Conservation (phyloP, 2,797 vertebrate species). For the Sciurus vulgaris region DNA sequence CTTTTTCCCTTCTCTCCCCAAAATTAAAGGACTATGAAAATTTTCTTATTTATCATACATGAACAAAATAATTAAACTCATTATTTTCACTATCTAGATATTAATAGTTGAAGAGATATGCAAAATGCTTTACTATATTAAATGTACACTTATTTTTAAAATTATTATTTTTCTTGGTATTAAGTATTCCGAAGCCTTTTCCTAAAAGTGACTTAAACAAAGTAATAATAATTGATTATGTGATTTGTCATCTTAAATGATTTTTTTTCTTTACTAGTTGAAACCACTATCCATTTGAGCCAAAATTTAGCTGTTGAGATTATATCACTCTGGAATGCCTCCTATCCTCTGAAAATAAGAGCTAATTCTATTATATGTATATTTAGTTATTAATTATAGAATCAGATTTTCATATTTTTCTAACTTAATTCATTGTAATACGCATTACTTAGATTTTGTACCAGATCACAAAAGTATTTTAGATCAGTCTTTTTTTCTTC, state of each 20-base stretch:
- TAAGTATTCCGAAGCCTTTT: conserved; percentile 16
- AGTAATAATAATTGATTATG: conserved; percentile 25
- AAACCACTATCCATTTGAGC: background rate
- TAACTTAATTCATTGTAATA: background rate
- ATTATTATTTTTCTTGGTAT: conserved; percentile 15
- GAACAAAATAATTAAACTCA: conserved; percentile 34
- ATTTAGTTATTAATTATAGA: conserved; percentile 22
- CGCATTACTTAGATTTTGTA: background rate
- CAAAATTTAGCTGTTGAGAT: conserved; percentile 49
- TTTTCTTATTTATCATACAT: background rate
- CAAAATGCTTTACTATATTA: conserved; percentile 40
- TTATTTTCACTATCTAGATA: background rate
- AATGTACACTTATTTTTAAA: background rate
- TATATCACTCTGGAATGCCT: background rate
- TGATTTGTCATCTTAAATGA: background rate
- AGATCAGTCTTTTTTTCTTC: background rate
- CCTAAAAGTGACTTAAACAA: conserved; percentile 35
- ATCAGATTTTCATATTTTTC: background rate
- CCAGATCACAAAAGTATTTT: background rate
- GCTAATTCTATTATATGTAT: background rate
- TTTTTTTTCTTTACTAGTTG: conserved; percentile 51
- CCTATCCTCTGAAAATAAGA: background rate
- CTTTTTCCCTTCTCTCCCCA: background rate
- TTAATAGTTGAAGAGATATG: background rate
- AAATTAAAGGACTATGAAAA: conserved; percentile 38